Evolutionary conservation across 2,113 vertebrate genomes (phyloP), one percentile per base, ranked within the genome.

Genomic region (Balaenoptera acutorostrata): DNA sequence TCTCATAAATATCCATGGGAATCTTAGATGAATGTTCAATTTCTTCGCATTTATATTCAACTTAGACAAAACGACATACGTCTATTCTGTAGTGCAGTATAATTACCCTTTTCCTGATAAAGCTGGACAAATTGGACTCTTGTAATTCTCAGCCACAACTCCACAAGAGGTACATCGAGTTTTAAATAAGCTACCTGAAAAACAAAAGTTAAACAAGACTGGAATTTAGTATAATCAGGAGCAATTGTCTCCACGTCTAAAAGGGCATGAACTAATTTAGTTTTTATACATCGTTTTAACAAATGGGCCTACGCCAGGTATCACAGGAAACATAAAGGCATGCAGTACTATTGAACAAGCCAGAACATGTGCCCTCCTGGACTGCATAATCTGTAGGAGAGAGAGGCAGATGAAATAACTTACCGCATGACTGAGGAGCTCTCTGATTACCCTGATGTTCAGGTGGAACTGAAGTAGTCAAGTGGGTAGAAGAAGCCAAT

Each of bases 131-230:
- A 99, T 99, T 0, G 99, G 99, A 98, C 99, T 99, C 81, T 96
- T 98, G 98, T 99, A 99, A 98, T 99, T 99, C 1, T 98, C 97
- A 27, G 98, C 97, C 84, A 99, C 98, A 0, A 99, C 96, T 93
- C 99, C 99, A 95, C 99, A 99, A 97, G 98, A 99, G 95, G 99
- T 98, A 89, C 99, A 99, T 46, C 99, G 99, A 2, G 99, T 99
- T 99, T 99, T 99, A 99, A 99, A 99, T 95, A 99, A 98, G 95
- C 99, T 99, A 85, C 99, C 99, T 99, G 98, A 90, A 98, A 98
- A 93, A 97, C 0, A 61, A 27, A 97, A 69, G 20, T 21, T 17
- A 91, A 74, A 52, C 80, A 93, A 87, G 41, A 88, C 52, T 49
- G 59, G 49, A 64, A 64, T 66, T 77, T 23, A 89, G 80, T 11